Evolutionary conservation across 2,797 vertebrate genomes (phyloP).

Genomic region (Brotula barbata): DNA sequence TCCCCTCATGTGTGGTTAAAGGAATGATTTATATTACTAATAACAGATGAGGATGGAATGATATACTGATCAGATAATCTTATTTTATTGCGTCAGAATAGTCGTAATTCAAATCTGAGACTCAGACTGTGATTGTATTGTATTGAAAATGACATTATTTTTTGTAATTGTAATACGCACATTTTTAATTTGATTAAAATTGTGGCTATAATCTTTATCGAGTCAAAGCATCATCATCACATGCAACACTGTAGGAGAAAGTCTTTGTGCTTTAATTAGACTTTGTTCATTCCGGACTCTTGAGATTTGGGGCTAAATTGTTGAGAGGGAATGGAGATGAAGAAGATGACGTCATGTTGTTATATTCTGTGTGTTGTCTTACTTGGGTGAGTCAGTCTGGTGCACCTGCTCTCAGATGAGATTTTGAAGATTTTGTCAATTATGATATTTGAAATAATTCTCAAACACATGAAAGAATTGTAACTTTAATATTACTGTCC

Average conservation of each 20-base stretch:
- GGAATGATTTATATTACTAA: not conserved
- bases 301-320: constrained; percentile 26
- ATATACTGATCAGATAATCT: not conserved
- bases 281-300: constrained; percentile 56
- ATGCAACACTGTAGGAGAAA: too few relatives aligned
- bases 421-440: too few relatives aligned
- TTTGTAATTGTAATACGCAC: not conserved
- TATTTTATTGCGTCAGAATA: not conserved
- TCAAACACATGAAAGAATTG: too few relatives aligned
- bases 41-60: not conserved
- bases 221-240: constrained; percentile 4
- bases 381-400: constrained; percentile 65
- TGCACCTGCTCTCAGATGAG: too few relatives aligned
- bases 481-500: too few relatives aligned
- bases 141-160: not conserved
- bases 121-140: not conserved
- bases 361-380: constrained; percentile 64
- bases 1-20: not conserved
- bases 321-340: constrained; percentile 16
- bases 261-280: constrained; percentile 63
- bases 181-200: not conserved
- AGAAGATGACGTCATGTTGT: constrained; percentile 51
- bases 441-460: too few relatives aligned
- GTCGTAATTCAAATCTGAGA: not conserved
- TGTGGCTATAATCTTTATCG: not conserved